Conservation (phyloP, 2,797 vertebrate genomes). For the Malacoraja senta region DNA sequence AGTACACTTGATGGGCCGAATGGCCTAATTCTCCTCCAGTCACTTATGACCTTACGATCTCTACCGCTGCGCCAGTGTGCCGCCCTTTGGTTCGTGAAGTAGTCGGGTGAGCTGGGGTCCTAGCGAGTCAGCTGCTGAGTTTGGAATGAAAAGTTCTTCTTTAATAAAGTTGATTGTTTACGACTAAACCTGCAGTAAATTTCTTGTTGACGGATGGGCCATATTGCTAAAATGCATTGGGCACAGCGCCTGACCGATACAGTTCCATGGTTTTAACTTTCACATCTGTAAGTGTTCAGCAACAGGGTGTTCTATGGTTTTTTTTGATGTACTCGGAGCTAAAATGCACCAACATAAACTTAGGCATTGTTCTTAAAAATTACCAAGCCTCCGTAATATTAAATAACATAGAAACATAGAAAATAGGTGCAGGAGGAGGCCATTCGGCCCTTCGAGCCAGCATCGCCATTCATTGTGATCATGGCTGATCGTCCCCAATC, state of each 20-base stretch:
- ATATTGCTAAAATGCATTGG: neutral
- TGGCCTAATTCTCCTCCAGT: too few species aligned
- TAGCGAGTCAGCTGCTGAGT: too few species aligned
- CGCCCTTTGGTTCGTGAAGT: neutral
- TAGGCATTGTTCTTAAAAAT: conserved; percentile 29
- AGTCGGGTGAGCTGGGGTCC: conserved; percentile 7
- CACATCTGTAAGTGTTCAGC: conserved; percentile 31
- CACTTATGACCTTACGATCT: too few species aligned
- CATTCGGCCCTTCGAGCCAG: too few species aligned
- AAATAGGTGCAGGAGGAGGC: too few species aligned
- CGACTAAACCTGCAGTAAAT: conserved; percentile 27
- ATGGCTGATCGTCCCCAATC: too few species aligned
- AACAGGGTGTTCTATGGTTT: conserved; percentile 30
- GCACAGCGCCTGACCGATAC: neutral
- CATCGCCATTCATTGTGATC: too few species aligned
- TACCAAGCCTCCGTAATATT: conserved; percentile 10
- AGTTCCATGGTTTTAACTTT: conserved; percentile 20
- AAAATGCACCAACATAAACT: conserved; percentile 1
- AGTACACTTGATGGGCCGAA: too few species aligned
- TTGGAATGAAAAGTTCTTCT: conserved; percentile 8
- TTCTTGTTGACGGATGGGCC: conserved; percentile 1
- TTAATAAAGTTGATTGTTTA: conserved; percentile 23
- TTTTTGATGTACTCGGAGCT: conserved; percentile 25
- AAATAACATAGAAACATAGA: neutral
- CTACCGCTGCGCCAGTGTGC: too few species aligned